Evolutionary conservation across 2,888 invertebrate genomes (phyloP).

Genomic region (Coelinius sp.): DNA sequence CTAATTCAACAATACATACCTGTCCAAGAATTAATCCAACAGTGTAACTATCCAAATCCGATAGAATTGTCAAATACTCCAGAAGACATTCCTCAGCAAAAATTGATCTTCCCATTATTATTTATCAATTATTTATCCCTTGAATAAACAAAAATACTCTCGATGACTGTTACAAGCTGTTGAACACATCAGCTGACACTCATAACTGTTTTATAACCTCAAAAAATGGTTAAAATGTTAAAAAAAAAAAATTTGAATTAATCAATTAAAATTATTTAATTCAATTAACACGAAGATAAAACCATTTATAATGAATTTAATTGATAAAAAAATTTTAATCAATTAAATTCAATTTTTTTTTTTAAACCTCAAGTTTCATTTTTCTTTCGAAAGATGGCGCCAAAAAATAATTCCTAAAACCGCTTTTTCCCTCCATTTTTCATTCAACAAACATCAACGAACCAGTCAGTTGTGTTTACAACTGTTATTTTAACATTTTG

Average conservation of each 20-base stretch:
- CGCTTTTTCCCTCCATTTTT: background rate
- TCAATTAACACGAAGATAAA: too few species aligned
- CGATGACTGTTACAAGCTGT: slow-evolving; percentile 8
- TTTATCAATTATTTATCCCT: slow-evolving; percentile 9
- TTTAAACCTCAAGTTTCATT: too few species aligned
- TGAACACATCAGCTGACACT: slow-evolving; percentile 31
- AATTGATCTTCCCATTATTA: slow-evolving; percentile 78
- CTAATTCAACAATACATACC: slow-evolving; percentile 71
- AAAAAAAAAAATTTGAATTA: background rate
- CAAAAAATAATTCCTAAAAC: background rate
- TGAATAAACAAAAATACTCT: too few species aligned
- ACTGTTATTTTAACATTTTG: background rate
- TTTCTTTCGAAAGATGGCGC: background rate
- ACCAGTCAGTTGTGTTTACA: background rate
- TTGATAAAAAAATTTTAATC: too few species aligned
- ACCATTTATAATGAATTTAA: too few species aligned
- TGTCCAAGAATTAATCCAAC: slow-evolving; percentile 86
- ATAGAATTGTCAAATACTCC: slow-evolving; percentile 78
- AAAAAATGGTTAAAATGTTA: background rate
- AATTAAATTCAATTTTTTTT: too few species aligned
- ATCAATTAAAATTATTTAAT: too few species aligned
- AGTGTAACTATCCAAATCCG: slow-evolving; percentile 76
- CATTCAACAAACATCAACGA: background rate
- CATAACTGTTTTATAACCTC: background rate
- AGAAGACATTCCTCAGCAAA: slow-evolving; percentile 80